Evolutionary conservation across 2,797 vertebrate genomes (phyloP).

Genomic region (Phoeniculus purpureus): DNA sequence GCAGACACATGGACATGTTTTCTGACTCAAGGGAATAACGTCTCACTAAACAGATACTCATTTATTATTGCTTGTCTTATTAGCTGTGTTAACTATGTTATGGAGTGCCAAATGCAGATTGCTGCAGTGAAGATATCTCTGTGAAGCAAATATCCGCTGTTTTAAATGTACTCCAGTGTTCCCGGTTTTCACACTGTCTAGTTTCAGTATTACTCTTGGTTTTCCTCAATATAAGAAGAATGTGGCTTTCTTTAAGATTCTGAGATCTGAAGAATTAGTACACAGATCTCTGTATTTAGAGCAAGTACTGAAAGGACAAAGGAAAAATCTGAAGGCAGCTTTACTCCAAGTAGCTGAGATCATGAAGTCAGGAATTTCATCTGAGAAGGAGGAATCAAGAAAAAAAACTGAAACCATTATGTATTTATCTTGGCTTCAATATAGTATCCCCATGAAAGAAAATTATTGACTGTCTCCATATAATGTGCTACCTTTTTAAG

Average conservation of each 20-base stretch:
- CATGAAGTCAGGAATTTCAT: not conserved
- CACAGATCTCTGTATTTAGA: not conserved
- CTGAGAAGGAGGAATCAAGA: not conserved
- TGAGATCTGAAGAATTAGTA: not conserved
- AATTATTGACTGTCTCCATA: not conserved
- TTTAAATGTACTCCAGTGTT: not conserved
- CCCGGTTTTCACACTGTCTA: not conserved
- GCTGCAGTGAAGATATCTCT: not conserved
- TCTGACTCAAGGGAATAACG: not conserved
- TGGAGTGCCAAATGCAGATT: not conserved
- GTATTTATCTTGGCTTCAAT: not conserved
- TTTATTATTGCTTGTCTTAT: not conserved
- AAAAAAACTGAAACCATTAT: not conserved
- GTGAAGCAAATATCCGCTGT: not conserved
- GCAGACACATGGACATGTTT: rapidly evolving
- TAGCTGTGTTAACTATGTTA: not conserved
- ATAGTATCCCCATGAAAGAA: not conserved
- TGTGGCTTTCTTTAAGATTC: not conserved
- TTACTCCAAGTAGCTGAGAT: not conserved
- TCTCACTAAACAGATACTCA: not conserved
- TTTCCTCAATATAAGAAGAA: not conserved
- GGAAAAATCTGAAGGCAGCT: not conserved
- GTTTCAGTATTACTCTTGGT: not conserved
- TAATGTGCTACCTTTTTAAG: not conserved
- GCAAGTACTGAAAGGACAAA: not conserved